Percentiles rank a stretch among this genome's conserved stretches.
Evolutionary conservation across 2,113 vertebrate genomes (phyloP).

Genomic region (Oryzias celebensis): DNA sequence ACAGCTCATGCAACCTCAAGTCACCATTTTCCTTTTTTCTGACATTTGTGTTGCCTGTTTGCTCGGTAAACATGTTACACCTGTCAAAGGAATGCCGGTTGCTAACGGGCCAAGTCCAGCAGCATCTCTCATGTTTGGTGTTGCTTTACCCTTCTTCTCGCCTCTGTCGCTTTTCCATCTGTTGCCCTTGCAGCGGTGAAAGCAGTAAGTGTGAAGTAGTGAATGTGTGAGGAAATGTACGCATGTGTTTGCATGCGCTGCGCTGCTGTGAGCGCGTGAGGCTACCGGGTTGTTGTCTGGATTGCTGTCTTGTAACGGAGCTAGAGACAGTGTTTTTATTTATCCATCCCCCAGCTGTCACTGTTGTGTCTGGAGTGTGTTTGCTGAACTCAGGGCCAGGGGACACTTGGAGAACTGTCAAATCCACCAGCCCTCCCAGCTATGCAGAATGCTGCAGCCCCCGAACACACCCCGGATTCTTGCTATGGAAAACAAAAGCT

Average conservation of each 20-base stretch:
- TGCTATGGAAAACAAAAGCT: constrained; percentile 73
- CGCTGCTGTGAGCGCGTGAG: constrained; percentile 14
- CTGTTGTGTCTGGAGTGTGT: constrained; percentile 93
- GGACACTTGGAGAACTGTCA: constrained; percentile 81
- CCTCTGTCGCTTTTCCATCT: constrained; percentile 78
- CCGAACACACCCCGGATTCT: constrained; percentile 70
- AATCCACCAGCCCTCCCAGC: constrained; percentile 80
- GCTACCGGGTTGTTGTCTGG: constrained; percentile 47
- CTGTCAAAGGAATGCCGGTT: constrained; percentile 85
- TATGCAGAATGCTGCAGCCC: constrained; percentile 76
- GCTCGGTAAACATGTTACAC: constrained; percentile 91
- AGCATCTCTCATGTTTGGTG: constrained; percentile 81
- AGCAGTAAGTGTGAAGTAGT: constrained; percentile 65
- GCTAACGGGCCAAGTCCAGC: constrained; percentile 80
- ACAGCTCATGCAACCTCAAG: constrained; percentile 75
- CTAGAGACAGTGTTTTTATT: constrained; percentile 91
- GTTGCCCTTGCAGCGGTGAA: constrained; percentile 82
- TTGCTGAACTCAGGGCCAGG: constrained; percentile 73
- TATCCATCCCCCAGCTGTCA: constrained; percentile 88
- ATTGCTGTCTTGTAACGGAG: constrained; percentile 53
- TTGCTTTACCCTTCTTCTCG: constrained; percentile 67
- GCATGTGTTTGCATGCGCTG: constrained; percentile 45
- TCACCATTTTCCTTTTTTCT: constrained; percentile 58
- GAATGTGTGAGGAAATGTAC: constrained; percentile 46
- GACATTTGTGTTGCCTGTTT: constrained; percentile 77